phyloP scores from a whole-genome alignment of 2,797 vertebrate genomes.

The Furcifer pardalis region DNA sequence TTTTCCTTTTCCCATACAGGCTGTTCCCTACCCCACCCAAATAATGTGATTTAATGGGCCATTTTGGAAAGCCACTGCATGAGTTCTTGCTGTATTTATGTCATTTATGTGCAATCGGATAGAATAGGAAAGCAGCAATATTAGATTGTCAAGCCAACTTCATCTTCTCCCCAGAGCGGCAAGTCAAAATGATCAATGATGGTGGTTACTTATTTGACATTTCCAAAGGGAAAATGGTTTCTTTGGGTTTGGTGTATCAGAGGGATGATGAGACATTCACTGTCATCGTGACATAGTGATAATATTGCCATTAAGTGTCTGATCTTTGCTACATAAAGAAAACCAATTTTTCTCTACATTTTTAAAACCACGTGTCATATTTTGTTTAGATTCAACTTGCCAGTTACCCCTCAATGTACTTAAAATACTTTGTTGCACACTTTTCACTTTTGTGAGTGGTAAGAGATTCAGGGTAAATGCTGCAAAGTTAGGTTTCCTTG shows the following conservation, averaged over 20 bases:
- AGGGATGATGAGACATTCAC: not conserved
- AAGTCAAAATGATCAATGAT: constrained; percentile 27
- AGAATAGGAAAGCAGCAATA: constrained; percentile 22
- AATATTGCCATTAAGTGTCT: not conserved
- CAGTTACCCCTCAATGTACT: not conserved
- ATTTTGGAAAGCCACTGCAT: constrained; percentile 42
- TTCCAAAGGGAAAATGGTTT: not conserved
- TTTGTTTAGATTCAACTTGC: not conserved
- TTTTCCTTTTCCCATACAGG: constrained; percentile 11
- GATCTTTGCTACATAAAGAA: not conserved
- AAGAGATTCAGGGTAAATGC: not conserved
- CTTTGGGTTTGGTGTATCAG: not conserved
- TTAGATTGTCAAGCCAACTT: not conserved
- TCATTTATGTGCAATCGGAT: constrained; percentile 45
- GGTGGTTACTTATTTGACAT: constrained; percentile 4
- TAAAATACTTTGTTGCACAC: not conserved
- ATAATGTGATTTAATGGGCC: constrained; percentile 42
- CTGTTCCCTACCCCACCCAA: constrained; percentile 15
- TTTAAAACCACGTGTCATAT: not conserved
- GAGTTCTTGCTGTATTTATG: constrained; percentile 33
- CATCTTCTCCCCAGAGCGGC: not conserved
- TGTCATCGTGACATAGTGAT: not conserved
- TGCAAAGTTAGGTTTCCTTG: not conserved
- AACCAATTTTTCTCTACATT: not conserved
- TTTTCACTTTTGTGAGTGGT: not conserved